Evolutionary conservation across 2,797 vertebrate species (phyloP).

Genomic region (Sebastes cheni): DNA sequence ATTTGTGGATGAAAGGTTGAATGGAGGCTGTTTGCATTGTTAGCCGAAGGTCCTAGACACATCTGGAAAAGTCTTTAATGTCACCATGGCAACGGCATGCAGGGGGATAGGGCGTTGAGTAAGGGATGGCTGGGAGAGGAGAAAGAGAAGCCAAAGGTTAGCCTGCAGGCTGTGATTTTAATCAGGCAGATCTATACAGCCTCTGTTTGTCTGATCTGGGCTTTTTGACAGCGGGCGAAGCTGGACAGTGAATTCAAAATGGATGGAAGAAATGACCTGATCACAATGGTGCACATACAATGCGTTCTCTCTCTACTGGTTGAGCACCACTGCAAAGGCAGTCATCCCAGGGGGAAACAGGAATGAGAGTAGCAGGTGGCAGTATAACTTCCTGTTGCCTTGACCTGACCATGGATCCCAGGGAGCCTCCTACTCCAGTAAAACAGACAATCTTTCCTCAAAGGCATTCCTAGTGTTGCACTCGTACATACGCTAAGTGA

Average conservation of each 20-base stretch:
- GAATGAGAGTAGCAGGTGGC: conserved; percentile 86
- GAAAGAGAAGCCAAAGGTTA: conserved; percentile 30
- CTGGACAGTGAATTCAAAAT: conserved; percentile 53
- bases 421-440: conserved; percentile 48
- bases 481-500: not conserved
- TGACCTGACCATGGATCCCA: conserved; percentile 58
- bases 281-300: not conserved
- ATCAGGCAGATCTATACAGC: conserved; percentile 64
- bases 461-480: not conserved
- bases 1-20: conserved; percentile 31
- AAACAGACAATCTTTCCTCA: not conserved
- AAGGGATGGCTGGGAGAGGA: conserved; percentile 5
- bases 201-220: not conserved
- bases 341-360: conserved; percentile 61
- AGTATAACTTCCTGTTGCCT: conserved; percentile 76
- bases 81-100: conserved; percentile 74
- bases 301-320: not conserved
- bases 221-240: not conserved
- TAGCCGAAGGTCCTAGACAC: conserved; percentile 50
- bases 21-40: conserved; percentile 8
- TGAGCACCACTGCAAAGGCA: conserved; percentile 20
- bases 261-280: conserved; percentile 46
- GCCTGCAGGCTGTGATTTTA: conserved; percentile 67
- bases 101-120: conserved; percentile 56
- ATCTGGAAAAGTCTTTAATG: conserved; percentile 82